Evolutionary conservation across 2,888 invertebrate genomes (phyloP).

Genomic region (Fabriciana adippe): DNA sequence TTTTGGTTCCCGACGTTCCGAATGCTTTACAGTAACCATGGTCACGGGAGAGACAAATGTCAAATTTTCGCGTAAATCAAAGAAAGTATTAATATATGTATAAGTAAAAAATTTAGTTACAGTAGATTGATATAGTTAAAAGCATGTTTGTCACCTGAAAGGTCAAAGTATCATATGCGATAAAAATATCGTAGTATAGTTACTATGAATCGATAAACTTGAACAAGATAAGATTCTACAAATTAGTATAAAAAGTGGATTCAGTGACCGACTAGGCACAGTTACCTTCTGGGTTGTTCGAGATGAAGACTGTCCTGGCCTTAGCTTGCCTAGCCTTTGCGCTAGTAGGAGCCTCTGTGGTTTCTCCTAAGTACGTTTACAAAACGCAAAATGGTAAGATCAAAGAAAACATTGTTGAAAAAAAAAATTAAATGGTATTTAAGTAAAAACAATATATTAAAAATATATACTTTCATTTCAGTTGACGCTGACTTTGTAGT

Average conservation of each 20-base stretch:
- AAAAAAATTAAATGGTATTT: neutral
- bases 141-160: constrained; percentile 22
- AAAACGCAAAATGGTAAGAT: constrained; percentile 45
- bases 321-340: constrained; percentile 66
- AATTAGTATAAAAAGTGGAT: constrained; percentile 44
- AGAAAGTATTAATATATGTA: neutral
- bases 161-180: constrained; percentile 36
- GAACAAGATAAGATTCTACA: constrained; percentile 39
- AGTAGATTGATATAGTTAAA: neutral
- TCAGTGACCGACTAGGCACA: constrained; percentile 48
- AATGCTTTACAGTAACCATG: no score
- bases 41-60: no score
- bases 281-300: constrained; percentile 59
- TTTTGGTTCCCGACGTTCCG: no score
- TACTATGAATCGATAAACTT: constrained; percentile 34
- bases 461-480: constrained; percentile 24
- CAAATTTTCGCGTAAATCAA: no score
- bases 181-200: constrained; percentile 36
- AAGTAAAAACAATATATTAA: neutral
- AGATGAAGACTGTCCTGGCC: constrained; percentile 76
- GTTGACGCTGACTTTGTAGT: constrained; percentile 43
- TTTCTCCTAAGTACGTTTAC: constrained; percentile 42
- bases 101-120: neutral
- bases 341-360: constrained; percentile 54
- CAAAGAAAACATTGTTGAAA: constrained; percentile 2